Evolutionary conservation across 2,113 vertebrate genomes (phyloP).

Genomic region (Phodopus roborovskii): DNA sequence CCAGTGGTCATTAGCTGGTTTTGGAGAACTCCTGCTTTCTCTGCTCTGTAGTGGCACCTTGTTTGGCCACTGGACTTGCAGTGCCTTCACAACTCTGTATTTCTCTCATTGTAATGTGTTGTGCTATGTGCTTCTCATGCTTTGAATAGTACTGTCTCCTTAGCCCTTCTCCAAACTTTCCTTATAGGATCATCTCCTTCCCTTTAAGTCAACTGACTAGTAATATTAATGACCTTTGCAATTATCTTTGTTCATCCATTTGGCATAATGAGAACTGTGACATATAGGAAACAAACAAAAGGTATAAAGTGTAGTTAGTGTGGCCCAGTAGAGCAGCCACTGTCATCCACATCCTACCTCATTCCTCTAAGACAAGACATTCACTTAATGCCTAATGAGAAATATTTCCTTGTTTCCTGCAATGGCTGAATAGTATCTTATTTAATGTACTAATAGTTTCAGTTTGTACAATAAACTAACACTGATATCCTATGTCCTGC

Average conservation of each 20-base stretch:
- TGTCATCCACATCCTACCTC: neutral
- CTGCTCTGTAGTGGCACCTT: no score
- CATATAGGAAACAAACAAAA: neutral
- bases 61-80: no score
- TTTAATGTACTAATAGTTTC: neutral
- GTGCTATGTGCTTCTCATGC: neutral
- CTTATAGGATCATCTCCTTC: neutral
- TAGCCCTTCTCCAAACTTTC: neutral
- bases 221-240: neutral
- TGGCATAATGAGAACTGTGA: neutral
- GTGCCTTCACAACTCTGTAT: neutral
- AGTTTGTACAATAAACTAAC: neutral
- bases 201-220: neutral
- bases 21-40: neutral
- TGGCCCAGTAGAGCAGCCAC: no score
- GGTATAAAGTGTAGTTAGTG: neutral
- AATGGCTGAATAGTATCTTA: neutral
- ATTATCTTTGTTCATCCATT: neutral
- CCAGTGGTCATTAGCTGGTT: neutral
- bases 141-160: neutral
- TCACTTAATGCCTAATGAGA: neutral
- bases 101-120: no score
- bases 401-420: neutral
- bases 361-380: neutral
- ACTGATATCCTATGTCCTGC: fast-evolving